Percentiles rank a stretch among this genome's conserved stretches.
These are phyloP conservation scores for Centroberyx gerrardi DNA, from an alignment of 2,797 vertebrate genomes.

Conservation along the genomic window DNA sequence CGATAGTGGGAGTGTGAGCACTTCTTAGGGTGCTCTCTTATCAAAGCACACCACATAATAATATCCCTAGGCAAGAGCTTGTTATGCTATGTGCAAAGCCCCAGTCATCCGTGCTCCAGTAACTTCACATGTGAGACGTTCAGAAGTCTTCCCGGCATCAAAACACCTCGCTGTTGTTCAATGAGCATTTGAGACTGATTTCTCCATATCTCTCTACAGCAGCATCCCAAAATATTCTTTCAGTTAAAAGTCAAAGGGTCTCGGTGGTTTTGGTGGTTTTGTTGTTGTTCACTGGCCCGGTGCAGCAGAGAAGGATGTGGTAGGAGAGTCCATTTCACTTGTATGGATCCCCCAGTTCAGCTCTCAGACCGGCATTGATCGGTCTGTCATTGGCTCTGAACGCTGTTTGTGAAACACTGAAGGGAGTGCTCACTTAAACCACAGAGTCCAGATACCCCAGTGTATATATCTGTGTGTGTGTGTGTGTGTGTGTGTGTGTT, in stretches of 20 bases:
- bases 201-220: conserved; percentile 9
- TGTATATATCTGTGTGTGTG: conserved; percentile 6
- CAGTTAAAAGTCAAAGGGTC: neutral
- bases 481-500: conserved; percentile 17
- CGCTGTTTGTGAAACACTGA: conserved; percentile 18
- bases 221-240: neutral
- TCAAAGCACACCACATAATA: conserved; percentile 52
- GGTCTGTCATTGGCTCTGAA: conserved; percentile 45
- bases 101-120: conserved; percentile 5
- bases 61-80: conserved; percentile 45
- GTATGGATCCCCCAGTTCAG: conserved; percentile 42
- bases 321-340: conserved; percentile 13
- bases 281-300: neutral
- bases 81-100: conserved; percentile 42
- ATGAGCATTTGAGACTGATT: neutral
- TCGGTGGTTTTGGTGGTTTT: conserved; percentile 8
- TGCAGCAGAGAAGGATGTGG: neutral
- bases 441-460: neutral
- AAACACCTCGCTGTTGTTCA: neutral
- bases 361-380: conserved; percentile 57
- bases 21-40: conserved; percentile 19
- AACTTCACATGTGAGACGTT: neutral
- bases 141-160: neutral
- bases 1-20: conserved; percentile 35
- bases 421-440: neutral